A percentile compares a stretch with the other conserved stretches of the same genome.
phyloP scores from a whole-genome alignment of 2,797 vertebrate genomes.

The Luscinia luscinia region DNA sequence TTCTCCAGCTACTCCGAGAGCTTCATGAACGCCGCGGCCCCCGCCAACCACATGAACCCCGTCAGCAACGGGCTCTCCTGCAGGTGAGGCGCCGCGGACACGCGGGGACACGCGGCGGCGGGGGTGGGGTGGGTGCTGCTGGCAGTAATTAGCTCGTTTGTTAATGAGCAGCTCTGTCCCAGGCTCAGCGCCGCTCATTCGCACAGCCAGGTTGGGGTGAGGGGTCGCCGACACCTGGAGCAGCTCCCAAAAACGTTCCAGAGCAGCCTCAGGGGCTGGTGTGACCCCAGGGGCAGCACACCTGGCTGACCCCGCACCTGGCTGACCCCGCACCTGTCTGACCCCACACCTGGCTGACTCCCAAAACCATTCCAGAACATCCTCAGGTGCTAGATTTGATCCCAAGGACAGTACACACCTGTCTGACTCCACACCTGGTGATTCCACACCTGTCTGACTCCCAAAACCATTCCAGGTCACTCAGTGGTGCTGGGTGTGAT shows the following conservation, averaged over 20 bases:
- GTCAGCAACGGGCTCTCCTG: conserved; percentile 94
- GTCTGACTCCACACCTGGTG: no score
- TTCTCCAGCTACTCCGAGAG: conserved; percentile 95
- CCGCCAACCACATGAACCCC: conserved; percentile 91
- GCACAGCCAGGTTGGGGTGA: not conserved
- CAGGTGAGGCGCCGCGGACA: conserved; percentile 80
- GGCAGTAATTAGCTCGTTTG: not conserved
- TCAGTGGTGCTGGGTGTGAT: no score
- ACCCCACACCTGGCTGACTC: no score
- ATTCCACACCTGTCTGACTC: no score
- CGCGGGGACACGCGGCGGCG: no score
- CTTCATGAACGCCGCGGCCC: conserved; percentile 90
- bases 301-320: no score
- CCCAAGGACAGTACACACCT: no score
- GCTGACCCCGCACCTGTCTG: no score
- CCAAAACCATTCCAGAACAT: no score
- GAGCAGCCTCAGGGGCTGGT: fast-evolving
- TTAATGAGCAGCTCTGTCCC: not conserved
- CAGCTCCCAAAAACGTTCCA: not conserved
- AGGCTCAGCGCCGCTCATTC: fast-evolving
- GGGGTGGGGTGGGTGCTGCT: not conserved
- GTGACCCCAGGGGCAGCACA: no score
- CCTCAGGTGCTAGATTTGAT: no score
- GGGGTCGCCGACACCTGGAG: not conserved
- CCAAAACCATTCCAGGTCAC: no score